Percentiles rank a stretch among this genome's conserved stretches.
These are phyloP conservation scores for Oscarella lobularis DNA, from an alignment of 37 sponge, comb jelly and placozoan genomes.

Conservation along the genomic window DNA sequence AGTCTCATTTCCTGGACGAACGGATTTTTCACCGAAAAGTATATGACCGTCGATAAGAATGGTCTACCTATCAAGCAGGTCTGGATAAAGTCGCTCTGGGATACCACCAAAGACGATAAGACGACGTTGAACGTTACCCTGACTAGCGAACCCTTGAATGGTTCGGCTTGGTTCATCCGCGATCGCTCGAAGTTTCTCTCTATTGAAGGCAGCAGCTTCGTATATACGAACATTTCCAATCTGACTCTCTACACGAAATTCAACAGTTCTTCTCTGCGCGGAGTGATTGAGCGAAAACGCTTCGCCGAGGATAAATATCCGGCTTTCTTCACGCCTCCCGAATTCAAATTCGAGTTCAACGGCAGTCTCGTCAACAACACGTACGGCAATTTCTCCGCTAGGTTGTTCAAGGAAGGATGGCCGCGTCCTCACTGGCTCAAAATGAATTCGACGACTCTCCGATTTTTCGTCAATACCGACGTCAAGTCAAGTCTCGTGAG, in stretches of 20 bases:
- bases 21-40: too few relatives aligned
- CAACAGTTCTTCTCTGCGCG: not conserved
- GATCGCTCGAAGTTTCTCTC: too few relatives aligned
- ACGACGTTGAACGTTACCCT: too few relatives aligned
- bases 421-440: not conserved
- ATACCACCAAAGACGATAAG: too few relatives aligned
- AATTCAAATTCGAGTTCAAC: not conserved
- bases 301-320: not conserved
- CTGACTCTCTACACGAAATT: not conserved
- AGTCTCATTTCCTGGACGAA: too few relatives aligned
- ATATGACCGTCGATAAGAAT: too few relatives aligned
- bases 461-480: not conserved
- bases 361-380: not conserved
- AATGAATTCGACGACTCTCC: not conserved
- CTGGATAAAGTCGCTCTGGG: too few relatives aligned
- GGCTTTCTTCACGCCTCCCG: not conserved
- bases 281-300: not conserved
- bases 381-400: not conserved
- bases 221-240: not conserved
- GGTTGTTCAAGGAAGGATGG: not conserved
- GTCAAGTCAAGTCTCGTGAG: not conserved
- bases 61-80: too few relatives aligned
- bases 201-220: not conserved
- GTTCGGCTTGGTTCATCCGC: too few relatives aligned
- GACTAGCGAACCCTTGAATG: too few relatives aligned